Evolutionary conservation across 2,797 vertebrate genomes (phyloP).

Genomic region (Otolemur crassicaudatus): DNA sequence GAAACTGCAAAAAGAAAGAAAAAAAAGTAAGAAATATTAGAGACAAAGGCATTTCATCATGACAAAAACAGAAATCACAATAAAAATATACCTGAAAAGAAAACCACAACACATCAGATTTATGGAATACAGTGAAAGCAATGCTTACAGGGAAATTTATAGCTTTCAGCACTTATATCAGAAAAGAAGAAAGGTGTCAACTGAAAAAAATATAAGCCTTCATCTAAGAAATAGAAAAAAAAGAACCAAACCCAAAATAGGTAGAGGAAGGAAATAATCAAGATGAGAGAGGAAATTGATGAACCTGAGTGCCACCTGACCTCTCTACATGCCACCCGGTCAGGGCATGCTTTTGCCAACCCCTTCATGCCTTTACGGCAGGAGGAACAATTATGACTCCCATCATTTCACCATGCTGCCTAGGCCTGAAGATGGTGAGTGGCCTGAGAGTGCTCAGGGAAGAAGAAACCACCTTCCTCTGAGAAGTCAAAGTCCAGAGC

Average conservation of each 20-base stretch:
- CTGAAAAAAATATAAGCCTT: not conserved
- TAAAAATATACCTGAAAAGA: not conserved
- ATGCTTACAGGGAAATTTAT: not conserved
- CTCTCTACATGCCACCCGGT: not conserved
- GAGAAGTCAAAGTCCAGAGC: not conserved
- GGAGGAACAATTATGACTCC: not conserved
- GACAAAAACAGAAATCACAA: not conserved
- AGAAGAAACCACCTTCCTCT: not conserved
- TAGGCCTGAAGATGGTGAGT: not conserved
- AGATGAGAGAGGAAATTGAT: not conserved
- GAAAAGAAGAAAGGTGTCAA: not conserved
- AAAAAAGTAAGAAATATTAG: not conserved
- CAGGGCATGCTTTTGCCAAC: not conserved
- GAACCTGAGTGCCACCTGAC: not conserved
- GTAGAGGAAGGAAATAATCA: not conserved
- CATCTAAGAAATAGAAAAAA: not conserved
- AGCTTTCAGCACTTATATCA: not conserved
- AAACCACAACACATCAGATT: not conserved
- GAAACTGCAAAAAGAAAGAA: no score
- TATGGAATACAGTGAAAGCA: not conserved
- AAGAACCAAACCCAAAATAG: not conserved
- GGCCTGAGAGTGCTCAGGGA: not conserved
- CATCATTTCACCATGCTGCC: no score
- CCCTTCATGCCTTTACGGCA: not conserved
- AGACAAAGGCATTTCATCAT: not conserved